Conservation (phyloP, 37 sponge, comb jelly and placozoan genomes). For the Hexactinellida sp. region DNA sequence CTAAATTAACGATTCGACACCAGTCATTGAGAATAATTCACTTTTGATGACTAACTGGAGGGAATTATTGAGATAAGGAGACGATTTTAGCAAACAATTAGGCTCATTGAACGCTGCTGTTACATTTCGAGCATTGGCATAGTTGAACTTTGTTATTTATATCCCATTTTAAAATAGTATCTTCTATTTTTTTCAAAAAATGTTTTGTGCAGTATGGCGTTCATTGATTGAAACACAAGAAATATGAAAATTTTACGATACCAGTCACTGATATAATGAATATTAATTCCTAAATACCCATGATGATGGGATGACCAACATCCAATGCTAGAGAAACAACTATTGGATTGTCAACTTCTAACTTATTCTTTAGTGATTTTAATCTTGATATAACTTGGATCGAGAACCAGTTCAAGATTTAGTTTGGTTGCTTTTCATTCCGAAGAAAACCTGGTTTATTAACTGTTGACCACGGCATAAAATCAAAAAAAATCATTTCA, state of each 20-base stretch:
- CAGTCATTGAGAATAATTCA: not conserved
- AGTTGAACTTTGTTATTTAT: not conserved
- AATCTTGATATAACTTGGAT: not conserved
- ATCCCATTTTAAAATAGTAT: not conserved
- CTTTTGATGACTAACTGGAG: not conserved
- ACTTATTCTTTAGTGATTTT: not conserved
- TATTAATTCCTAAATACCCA: not conserved
- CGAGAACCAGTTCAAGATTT: not conserved
- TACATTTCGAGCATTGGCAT: not conserved
- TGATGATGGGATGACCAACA: not conserved
- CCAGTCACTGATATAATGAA: not conserved
- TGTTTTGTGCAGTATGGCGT: not conserved
- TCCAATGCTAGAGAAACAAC: not conserved
- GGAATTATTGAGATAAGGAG: not conserved
- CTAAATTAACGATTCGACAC: not conserved
- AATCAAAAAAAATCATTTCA: not conserved
- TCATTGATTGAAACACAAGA: not conserved
- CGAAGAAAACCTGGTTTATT: not conserved
- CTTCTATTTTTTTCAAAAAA: not conserved
- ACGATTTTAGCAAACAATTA: not conserved
- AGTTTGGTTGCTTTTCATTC: not conserved
- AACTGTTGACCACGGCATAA: not conserved
- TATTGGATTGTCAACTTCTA: not conserved
- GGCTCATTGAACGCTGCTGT: not conserved
- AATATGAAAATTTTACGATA: not conserved